Conservation (phyloP, 2,113 vertebrate genomes). For the Melanostigma gelatinosum region DNA sequence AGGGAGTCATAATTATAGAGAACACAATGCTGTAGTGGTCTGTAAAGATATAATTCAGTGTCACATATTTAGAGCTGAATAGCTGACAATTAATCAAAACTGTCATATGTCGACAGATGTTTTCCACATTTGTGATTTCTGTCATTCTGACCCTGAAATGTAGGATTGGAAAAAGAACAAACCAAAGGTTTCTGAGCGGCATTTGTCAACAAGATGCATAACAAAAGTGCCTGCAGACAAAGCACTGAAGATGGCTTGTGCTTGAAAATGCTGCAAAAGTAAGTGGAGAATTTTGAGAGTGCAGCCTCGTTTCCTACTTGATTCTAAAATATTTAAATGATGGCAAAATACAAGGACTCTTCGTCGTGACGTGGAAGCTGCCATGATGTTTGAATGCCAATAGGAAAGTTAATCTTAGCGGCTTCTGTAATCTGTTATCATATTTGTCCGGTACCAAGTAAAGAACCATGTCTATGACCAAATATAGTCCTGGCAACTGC, state of each 20-base stretch:
- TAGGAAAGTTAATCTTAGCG: neutral
- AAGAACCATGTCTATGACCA: neutral
- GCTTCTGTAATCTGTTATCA: neutral
- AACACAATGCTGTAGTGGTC: constrained; percentile 41
- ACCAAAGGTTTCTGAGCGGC: neutral
- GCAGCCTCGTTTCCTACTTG: neutral
- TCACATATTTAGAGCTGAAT: constrained; percentile 22
- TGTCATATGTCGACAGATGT: neutral
- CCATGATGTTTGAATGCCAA: neutral
- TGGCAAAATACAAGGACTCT: constrained; percentile 12
- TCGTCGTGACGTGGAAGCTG: neutral
- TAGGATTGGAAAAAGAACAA: neutral
- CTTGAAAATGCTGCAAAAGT: neutral
- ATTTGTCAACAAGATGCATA: constrained; percentile 8
- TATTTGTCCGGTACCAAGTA: neutral
- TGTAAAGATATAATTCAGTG: constrained; percentile 27
- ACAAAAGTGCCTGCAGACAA: constrained; percentile 3
- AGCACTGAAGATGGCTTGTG: neutral
- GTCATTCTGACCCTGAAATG: neutral
- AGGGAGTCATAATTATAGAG: constrained; percentile 56
- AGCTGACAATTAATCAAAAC: neutral
- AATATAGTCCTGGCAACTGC: neutral
- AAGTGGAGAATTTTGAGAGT: neutral
- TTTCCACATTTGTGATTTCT: constrained; percentile 17
- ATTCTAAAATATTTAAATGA: neutral